Evolutionary conservation across 2,888 invertebrate genomes (phyloP).

Genomic region (Glomeris marginata): DNA sequence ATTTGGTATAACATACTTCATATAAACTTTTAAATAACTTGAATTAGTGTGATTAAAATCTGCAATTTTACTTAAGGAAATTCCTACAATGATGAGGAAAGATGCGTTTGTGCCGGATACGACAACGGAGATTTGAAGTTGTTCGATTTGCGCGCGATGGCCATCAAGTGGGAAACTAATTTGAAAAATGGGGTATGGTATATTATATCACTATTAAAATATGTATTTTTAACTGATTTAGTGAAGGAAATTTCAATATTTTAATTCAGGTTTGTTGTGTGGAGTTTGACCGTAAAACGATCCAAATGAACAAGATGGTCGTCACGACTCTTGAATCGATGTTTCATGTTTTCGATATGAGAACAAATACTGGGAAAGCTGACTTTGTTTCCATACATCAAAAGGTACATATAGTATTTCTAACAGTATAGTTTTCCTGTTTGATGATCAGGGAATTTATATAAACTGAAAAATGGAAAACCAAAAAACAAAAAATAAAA

Average conservation of each 20-base stretch:
- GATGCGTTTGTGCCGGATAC: conserved; percentile 78
- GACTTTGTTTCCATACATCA: conserved; percentile 55
- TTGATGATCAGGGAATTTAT: not conserved
- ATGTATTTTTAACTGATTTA: conserved; percentile 5
- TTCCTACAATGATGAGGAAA: conserved; percentile 69
- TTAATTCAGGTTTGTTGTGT: conserved; percentile 43
- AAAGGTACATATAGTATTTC: conserved; percentile 34
- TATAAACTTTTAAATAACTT: no score
- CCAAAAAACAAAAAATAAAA: no score
- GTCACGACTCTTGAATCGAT: conserved; percentile 84
- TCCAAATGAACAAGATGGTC: conserved; percentile 85
- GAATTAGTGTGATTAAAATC: no score
- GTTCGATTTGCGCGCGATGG: conserved; percentile 73
- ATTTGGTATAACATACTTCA: conserved; percentile 43
- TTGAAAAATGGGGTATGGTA: conserved; percentile 59
- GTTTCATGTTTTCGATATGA: conserved; percentile 72
- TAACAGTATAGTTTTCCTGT: not conserved
- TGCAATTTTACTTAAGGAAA: no score
- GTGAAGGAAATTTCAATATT: not conserved
- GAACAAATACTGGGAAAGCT: conserved; percentile 70
- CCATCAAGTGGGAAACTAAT: conserved; percentile 77
- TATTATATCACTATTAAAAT: conserved; percentile 6
- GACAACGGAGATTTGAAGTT: conserved; percentile 93
- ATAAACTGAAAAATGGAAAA: no score
- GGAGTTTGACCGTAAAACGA: conserved; percentile 86